Evolutionary conservation across 2,797 vertebrate genomes (phyloP).

Genomic region (Helicolenus hilgendorfi): DNA sequence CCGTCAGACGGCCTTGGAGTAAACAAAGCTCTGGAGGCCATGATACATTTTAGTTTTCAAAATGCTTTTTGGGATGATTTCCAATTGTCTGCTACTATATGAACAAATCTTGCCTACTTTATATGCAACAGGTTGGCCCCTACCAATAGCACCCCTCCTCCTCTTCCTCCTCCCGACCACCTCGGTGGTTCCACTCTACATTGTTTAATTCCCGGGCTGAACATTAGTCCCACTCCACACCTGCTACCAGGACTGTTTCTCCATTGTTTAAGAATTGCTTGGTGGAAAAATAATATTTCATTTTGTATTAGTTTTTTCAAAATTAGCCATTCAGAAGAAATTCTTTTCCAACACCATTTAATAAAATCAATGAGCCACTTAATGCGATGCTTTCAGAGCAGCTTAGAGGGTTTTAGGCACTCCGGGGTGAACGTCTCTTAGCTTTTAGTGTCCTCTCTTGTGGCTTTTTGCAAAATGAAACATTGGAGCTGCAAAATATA

Average conservation of each 20-base stretch:
- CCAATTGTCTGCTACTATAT: not conserved
- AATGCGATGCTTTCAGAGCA: slow-evolving; percentile 37
- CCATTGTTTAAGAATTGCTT: not conserved
- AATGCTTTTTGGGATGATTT: not conserved
- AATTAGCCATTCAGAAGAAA: slow-evolving; percentile 1
- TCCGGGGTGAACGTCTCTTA: slow-evolving; percentile 4
- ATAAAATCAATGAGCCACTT: slow-evolving; percentile 19
- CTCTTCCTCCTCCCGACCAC: not conserved
- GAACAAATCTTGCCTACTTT: not conserved
- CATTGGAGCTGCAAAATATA: not conserved
- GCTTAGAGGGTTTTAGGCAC: slow-evolving; percentile 23
- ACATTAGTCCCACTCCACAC: not conserved
- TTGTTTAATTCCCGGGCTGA: not conserved
- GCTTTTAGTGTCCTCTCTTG: slow-evolving; percentile 21
- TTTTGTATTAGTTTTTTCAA: not conserved
- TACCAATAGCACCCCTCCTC: not conserved
- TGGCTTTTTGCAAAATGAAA: slow-evolving; percentile 18
- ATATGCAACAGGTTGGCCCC: not conserved
- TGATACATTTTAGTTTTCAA: not conserved
- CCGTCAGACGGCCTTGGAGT: not conserved
- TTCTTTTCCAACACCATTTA: not conserved
- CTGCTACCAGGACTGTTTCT: not conserved
- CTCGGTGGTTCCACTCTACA: not conserved
- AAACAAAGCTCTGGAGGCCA: not conserved
- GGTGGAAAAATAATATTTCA: not conserved